Conservation (phyloP, 2,113 vertebrate genomes). For the Pseudopipra pipra region DNA sequence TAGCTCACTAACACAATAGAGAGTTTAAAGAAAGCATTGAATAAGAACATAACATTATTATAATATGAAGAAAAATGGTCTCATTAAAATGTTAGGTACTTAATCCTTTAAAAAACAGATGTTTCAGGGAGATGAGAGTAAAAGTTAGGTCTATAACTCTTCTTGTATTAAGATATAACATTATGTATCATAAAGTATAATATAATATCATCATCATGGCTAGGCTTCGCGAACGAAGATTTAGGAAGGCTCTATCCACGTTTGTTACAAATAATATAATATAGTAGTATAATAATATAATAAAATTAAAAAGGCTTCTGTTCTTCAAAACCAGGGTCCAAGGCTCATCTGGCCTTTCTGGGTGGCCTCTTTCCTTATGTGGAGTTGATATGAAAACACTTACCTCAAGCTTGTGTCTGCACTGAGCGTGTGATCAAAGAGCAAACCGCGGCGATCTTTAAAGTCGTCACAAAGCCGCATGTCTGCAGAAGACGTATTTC, state of each 20-base stretch:
- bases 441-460: neutral
- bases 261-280: neutral
- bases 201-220: no score
- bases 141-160: neutral
- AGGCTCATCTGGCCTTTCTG: neutral
- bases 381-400: neutral
- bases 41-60: neutral
- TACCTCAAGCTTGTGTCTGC: constrained; percentile 18
- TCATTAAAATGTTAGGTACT: neutral
- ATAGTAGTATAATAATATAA: neutral
- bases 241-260: no score
- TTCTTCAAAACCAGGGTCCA: neutral
- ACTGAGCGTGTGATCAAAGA: constrained; percentile 13
- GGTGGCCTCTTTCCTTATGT: neutral
- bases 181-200: accelerated
- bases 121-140: neutral
- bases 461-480: neutral
- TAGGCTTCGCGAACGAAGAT: no score
- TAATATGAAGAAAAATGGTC: neutral
- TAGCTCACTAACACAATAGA: neutral
- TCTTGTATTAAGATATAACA: neutral
- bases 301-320: neutral
- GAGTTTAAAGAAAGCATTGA: neutral
- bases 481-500: neutral
- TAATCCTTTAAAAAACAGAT: neutral